A percentile compares a stretch with the other conserved stretches of the same genome.
These are phyloP conservation scores for Taurulus bubalis DNA, from an alignment of 2,113 vertebrate genomes.

Conservation along the genomic window DNA sequence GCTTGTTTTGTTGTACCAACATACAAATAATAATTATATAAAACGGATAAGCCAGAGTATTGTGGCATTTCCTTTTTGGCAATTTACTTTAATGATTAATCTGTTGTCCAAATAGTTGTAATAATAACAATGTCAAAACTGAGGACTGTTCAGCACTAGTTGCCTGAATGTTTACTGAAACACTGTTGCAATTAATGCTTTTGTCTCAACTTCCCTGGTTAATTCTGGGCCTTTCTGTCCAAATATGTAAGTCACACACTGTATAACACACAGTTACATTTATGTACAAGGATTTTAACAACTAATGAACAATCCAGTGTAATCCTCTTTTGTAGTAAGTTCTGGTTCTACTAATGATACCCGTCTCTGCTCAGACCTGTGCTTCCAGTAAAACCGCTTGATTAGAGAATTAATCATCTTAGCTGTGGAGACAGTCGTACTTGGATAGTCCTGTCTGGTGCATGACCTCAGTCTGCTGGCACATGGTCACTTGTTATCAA, in stretches of 20 bases:
- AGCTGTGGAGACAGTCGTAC: constrained; percentile 15
- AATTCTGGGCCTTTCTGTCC: background rate
- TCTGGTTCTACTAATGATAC: constrained; percentile 5
- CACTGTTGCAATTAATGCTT: background rate
- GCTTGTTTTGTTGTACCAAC: background rate
- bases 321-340: background rate
- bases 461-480: constrained; percentile 40
- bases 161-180: background rate
- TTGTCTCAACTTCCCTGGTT: constrained; percentile 1
- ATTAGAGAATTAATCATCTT: constrained; percentile 60
- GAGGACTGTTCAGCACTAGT: background rate
- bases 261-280: background rate
- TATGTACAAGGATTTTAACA: background rate
- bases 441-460: constrained; percentile 44
- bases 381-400: constrained; percentile 47
- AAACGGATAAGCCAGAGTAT: background rate
- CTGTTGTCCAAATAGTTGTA: constrained; percentile 13
- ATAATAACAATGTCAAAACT: background rate
- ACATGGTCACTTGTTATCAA: constrained; percentile 35
- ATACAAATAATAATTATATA: background rate
- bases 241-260: background rate
- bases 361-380: constrained; percentile 25
- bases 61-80: background rate
- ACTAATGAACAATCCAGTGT: background rate
- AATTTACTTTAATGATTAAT: constrained; percentile 17